A percentile compares a stretch with the other conserved stretches of the same genome.
phyloP scores from a whole-genome alignment of 2,797 vertebrate species.

The Bradypodion ventrale region DNA sequence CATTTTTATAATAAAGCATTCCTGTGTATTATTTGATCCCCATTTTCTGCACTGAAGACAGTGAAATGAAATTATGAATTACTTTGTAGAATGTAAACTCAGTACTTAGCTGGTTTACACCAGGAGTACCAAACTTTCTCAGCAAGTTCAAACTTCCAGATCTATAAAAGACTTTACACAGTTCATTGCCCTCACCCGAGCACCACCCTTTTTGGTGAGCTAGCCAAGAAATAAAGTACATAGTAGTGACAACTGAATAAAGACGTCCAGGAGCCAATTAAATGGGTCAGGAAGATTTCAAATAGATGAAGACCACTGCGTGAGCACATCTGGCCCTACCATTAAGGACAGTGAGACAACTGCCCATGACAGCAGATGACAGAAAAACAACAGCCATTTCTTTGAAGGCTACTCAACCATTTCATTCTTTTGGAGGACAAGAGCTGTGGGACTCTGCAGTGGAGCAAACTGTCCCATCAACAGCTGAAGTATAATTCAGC shows the following conservation, averaged over 20 bases:
- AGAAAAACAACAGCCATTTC: background rate
- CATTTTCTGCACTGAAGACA: constrained; percentile 55
- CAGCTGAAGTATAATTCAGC: no score
- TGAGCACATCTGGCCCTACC: no score
- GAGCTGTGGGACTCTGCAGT: background rate
- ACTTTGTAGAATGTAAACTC: constrained; percentile 43
- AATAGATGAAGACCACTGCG: no score
- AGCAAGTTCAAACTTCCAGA: constrained; percentile 2
- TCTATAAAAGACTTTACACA: constrained; percentile 20
- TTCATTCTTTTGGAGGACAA: no score
- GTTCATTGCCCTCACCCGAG: background rate
- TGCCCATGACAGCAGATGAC: no score
- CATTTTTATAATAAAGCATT: constrained; percentile 66
- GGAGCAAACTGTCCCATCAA: no score
- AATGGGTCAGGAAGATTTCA: background rate
- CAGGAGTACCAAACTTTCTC: constrained; percentile 32
- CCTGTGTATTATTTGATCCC: constrained; percentile 39
- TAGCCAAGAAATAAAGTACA: background rate
- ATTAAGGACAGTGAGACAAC: no score
- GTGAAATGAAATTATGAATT: constrained; percentile 59
- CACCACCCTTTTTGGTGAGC: constrained; percentile 46
- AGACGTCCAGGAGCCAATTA: background rate
- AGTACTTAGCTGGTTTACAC: constrained; percentile 46
- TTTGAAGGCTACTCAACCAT: background rate
- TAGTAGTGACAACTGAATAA: background rate